phyloP scores from a whole-genome alignment of 2,113 vertebrate species.

The Rhabdornis inornatus region DNA sequence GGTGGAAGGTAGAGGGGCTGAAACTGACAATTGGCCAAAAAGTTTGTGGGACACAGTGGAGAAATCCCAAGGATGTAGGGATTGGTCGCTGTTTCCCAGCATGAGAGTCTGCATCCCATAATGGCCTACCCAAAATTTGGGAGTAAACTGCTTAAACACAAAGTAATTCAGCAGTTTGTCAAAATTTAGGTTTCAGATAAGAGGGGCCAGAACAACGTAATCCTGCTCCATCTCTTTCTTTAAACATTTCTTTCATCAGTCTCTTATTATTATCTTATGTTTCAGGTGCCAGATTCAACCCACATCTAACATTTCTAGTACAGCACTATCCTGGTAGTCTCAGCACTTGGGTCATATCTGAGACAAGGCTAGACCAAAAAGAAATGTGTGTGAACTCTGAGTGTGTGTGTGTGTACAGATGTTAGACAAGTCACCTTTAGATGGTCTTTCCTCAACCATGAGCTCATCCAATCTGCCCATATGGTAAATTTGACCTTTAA shows the following conservation, averaged over 20 bases:
- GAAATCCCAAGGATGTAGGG: neutral
- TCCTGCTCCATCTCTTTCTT: neutral
- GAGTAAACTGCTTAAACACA: neutral
- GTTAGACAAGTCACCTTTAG: neutral
- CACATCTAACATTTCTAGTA: neutral
- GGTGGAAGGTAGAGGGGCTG: neutral
- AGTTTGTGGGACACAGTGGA: neutral
- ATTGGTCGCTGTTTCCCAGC: neutral
- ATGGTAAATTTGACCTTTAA: conserved; percentile 27
- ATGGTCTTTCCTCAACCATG: neutral
- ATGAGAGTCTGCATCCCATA: neutral
- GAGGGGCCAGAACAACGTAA: neutral
- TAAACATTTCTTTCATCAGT: neutral
- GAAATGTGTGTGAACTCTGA: neutral
- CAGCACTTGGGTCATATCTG: neutral
- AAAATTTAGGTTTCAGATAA: neutral
- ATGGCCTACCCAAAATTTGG: neutral
- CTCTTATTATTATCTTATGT: neutral
- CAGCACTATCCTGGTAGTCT: neutral
- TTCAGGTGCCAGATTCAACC: neutral
- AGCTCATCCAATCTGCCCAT: neutral
- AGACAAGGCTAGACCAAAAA: neutral
- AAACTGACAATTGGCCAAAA: neutral
- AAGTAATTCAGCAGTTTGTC: neutral
- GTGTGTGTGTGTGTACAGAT: neutral